Conservation (phyloP, 2,113 vertebrate genomes). For the Pristiophorus japonicus region DNA sequence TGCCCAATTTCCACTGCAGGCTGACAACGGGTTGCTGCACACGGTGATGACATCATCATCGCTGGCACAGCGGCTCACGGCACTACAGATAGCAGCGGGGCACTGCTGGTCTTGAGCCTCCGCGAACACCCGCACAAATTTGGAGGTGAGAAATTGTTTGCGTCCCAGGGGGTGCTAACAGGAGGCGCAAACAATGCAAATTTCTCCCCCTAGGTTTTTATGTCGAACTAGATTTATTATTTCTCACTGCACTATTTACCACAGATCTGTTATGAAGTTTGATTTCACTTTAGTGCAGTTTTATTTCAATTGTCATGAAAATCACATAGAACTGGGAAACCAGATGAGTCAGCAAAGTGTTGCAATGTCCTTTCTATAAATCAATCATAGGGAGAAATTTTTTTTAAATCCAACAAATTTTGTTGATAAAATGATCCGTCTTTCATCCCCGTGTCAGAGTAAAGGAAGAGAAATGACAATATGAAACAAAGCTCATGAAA, state of each 20-base stretch:
- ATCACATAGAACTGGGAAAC: neutral
- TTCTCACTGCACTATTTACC: neutral
- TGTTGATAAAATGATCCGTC: neutral
- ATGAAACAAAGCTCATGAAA: slow-evolving; percentile 43
- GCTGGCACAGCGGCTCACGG: too few relatives aligned
- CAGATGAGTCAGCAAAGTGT: neutral
- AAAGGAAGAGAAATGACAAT: slow-evolving; percentile 1
- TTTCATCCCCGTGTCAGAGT: neutral
- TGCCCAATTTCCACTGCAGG: too few relatives aligned
- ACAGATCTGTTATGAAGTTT: neutral
- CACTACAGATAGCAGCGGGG: too few relatives aligned
- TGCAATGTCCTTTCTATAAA: neutral
- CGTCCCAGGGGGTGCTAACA: too few relatives aligned
- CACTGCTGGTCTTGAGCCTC: too few relatives aligned
- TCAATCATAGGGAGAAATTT: neutral
- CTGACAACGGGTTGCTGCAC: too few relatives aligned
- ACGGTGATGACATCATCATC: too few relatives aligned
- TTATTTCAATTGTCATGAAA: neutral
- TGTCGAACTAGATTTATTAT: neutral
- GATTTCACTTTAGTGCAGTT: neutral
- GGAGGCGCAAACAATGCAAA: too few relatives aligned
- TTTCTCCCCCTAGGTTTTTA: too few relatives aligned
- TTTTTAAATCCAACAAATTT: neutral
- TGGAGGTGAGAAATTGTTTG: too few relatives aligned
- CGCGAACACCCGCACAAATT: too few relatives aligned